These are phyloP conservation scores for Distichodus sexfasciatus DNA, from an alignment of 2,797 vertebrate genomes.

Conservation along the genomic window DNA sequence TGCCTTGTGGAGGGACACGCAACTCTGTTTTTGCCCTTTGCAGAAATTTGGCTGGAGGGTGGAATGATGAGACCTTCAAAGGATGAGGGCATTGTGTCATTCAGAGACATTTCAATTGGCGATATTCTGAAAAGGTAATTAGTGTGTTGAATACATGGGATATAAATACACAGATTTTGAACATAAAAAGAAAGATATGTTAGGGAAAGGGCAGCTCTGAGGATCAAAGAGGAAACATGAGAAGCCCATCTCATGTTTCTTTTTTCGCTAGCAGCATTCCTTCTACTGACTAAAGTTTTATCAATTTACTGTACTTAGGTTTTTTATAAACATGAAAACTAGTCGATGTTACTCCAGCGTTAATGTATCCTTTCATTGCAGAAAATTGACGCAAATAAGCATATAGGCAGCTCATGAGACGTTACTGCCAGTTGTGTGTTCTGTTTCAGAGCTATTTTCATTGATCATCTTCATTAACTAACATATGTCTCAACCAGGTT, in stretches of 20 bases:
- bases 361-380: too few relatives aligned
- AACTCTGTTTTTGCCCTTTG: conserved; percentile 84
- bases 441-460: too few relatives aligned
- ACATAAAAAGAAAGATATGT: conserved; percentile 36
- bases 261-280: background rate
- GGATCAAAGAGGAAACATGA: background rate
- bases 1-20: conserved; percentile 79
- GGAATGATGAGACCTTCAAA: conserved; percentile 59
- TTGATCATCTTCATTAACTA: too few relatives aligned
- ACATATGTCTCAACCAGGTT: too few relatives aligned
- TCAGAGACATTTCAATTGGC: conserved; percentile 67
- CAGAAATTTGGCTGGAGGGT: conserved; percentile 65
- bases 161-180: conserved; percentile 53
- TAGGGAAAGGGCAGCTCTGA: conserved; percentile 52
- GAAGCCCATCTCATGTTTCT: background rate
- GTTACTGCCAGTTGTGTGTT: too few relatives aligned
- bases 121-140: conserved; percentile 53
- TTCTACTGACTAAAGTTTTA: background rate
- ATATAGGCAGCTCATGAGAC: too few relatives aligned
- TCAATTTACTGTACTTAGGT: background rate
- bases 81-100: conserved; percentile 72
- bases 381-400: too few relatives aligned
- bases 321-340: too few relatives aligned
- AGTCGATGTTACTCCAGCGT: too few relatives aligned
- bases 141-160: conserved; percentile 54